Conservation (phyloP, 37 sponge, comb jelly and placozoan species). For the Petrosia ficiformis region DNA sequence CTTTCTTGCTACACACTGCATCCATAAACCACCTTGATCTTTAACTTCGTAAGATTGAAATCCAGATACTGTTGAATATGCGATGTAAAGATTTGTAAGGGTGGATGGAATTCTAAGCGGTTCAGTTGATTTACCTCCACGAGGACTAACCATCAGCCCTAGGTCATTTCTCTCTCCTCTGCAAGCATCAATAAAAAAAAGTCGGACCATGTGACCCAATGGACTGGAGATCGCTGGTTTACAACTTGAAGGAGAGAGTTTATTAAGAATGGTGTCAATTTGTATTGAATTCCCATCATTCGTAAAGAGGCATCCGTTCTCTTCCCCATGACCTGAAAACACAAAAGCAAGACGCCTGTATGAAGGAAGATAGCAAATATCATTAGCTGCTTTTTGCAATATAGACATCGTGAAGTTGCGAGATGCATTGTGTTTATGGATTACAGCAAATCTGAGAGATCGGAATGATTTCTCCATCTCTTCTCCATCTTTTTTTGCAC, state of each 20-base stretch:
- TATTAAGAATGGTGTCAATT: not conserved
- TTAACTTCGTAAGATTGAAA: constrained; percentile 32
- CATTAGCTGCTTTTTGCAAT: not conserved
- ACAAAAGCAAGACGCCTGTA: constrained; percentile 28
- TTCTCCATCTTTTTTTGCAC: not conserved
- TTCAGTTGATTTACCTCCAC: not conserved
- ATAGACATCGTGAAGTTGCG: not conserved
- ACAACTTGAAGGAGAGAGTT: not conserved
- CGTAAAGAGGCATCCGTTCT: not conserved
- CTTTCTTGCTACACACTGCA: constrained; percentile 16
- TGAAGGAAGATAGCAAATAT: not conserved
- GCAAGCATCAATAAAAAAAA: constrained; percentile 58
- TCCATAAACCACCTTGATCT: constrained; percentile 34
- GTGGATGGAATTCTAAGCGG: not conserved
- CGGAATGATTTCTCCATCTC: constrained; percentile 2
- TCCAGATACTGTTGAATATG: constrained; percentile 37
- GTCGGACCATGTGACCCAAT: constrained; percentile 10
- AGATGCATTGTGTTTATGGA: constrained; percentile 1
- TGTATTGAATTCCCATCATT: constrained; percentile 1
- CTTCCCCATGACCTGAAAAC: constrained; percentile 49
- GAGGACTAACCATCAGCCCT: not conserved
- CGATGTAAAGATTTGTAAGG: constrained; percentile 24
- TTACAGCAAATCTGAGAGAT: constrained; percentile 14
- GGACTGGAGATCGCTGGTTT: not conserved
- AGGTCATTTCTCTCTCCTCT: constrained; percentile 7